Evolutionary conservation across 2,888 invertebrate species (phyloP).

Genomic region (Leptopterna dolabrata): DNA sequence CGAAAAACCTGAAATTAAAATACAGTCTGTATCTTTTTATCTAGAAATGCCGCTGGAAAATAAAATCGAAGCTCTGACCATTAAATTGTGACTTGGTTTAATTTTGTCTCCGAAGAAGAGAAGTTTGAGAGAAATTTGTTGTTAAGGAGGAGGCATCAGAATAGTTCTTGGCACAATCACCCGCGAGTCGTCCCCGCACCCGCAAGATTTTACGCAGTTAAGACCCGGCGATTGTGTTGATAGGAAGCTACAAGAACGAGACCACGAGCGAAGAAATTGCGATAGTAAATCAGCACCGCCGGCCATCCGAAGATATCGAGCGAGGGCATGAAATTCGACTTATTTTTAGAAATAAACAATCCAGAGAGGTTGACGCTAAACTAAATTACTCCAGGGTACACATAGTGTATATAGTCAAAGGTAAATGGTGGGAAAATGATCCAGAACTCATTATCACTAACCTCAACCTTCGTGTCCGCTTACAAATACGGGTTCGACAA

Average conservation of each 20-base stretch:
- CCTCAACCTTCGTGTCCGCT: no score
- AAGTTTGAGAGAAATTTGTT: slow-evolving; percentile 5
- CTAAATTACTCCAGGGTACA: not conserved
- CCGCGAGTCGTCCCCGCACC: not conserved
- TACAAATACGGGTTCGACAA: no score
- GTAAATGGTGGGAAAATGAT: no score
- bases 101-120: not conserved
- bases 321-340: no score
- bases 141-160: not conserved
- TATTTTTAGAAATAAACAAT: not conserved
- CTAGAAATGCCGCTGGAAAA: not conserved
- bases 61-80: not conserved
- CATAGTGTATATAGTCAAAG: no score
- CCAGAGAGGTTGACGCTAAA: not conserved
- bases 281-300: not conserved
- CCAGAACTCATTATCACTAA: no score
- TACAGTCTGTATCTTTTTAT: not conserved
- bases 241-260: not conserved
- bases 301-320: not conserved
- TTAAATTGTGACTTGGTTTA: not conserved
- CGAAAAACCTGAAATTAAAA: not conserved
- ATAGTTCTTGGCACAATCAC: slow-evolving; percentile 16
- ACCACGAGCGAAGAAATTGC: not conserved
- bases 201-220: not conserved
- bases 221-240: not conserved